A percentile compares a stretch with the other conserved stretches of the same genome.
These are phyloP conservation scores for Syrrhaptes paradoxus DNA, from an alignment of 2,113 vertebrate species.

Conservation along the genomic window DNA sequence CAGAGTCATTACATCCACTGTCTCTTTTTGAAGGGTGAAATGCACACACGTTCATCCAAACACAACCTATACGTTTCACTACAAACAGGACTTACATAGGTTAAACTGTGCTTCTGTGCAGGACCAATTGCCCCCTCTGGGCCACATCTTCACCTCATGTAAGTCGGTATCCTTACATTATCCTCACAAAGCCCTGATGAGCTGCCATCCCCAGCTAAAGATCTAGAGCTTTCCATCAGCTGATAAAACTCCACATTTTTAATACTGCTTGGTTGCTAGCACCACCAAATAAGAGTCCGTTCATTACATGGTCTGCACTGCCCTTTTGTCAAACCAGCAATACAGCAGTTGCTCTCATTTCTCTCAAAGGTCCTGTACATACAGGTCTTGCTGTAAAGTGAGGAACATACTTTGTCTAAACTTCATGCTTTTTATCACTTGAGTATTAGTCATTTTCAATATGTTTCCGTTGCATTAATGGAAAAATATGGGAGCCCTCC, in stretches of 20 bases:
- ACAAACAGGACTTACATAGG: not conserved
- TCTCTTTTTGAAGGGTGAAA: not conserved
- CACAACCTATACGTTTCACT: not conserved
- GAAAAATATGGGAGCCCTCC: conserved; percentile 54
- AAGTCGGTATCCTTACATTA: fast-evolving
- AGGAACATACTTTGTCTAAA: not conserved
- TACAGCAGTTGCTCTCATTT: not conserved
- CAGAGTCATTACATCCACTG: not conserved
- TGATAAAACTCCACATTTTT: not conserved
- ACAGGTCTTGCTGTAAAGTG: not conserved
- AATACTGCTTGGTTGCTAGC: not conserved
- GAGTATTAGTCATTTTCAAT: conserved; percentile 13
- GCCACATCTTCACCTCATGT: not conserved
- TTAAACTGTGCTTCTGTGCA: not conserved
- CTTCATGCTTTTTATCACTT: not conserved
- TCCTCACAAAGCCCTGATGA: not conserved
- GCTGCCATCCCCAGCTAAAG: not conserved
- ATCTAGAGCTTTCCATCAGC: not conserved
- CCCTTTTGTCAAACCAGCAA: not conserved
- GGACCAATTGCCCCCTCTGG: not conserved
- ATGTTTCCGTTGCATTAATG: conserved; percentile 41
- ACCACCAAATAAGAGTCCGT: not conserved
- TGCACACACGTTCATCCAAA: fast-evolving
- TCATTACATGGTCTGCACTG: not conserved
- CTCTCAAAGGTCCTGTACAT: not conserved